Percentiles rank a stretch among this genome's conserved stretches.
Evolutionary conservation across 2,888 invertebrate species (phyloP).

Genomic region (Girardia tigrina): DNA sequence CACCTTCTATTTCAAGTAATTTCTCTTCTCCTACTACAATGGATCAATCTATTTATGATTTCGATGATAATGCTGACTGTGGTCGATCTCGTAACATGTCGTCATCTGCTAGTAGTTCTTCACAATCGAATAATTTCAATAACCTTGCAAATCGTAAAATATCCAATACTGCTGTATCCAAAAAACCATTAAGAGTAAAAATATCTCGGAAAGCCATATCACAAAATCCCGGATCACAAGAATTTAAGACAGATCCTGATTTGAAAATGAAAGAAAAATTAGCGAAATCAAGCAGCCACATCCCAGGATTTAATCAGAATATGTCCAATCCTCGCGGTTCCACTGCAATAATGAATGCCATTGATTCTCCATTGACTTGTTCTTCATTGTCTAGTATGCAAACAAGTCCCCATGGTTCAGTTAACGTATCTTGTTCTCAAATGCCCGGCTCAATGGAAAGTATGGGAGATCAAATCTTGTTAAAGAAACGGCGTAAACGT

Average conservation of each 20-base stretch:
- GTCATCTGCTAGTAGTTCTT: not conserved
- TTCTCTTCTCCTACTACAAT: slow-evolving; percentile 5
- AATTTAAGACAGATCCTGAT: not conserved
- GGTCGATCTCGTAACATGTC: not conserved
- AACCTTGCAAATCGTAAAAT: not conserved
- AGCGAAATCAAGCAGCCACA: not conserved
- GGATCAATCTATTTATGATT: slow-evolving; percentile 18
- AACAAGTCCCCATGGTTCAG: slow-evolving; percentile 2
- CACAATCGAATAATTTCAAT: not conserved
- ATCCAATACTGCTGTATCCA: not conserved
- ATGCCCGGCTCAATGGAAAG: not conserved
- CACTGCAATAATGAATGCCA: slow-evolving; percentile 1
- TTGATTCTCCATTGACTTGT: slow-evolving; percentile 9
- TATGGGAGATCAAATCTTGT: not conserved
- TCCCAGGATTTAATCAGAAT: not conserved
- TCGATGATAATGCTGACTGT: not conserved
- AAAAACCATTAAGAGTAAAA: not conserved
- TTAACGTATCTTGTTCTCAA: slow-evolving; percentile 3
- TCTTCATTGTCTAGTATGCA: slow-evolving; percentile 16
- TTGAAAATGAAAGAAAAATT: not conserved
- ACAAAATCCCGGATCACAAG: not conserved
- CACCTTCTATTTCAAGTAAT: not conserved
- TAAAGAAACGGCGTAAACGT: not conserved
- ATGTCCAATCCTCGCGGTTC: not conserved
- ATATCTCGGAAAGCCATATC: not conserved